These are phyloP conservation scores for Pachymerium ferrugineum DNA, from an alignment of 2,888 invertebrate species.

Conservation along the genomic window DNA sequence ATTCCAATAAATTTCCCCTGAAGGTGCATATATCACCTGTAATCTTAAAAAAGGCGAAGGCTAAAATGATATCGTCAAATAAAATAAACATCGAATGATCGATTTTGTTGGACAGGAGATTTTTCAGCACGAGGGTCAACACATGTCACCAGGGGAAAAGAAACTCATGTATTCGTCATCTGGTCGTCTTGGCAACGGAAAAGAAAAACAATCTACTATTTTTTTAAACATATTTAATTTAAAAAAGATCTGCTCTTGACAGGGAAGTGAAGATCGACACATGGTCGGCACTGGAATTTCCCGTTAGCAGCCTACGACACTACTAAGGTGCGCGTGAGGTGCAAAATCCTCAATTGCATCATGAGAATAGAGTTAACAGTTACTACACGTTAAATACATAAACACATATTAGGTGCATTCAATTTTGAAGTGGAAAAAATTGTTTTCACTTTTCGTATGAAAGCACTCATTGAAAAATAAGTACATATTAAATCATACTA, in stretches of 20 bases:
- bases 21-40: too few relatives aligned
- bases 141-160: neutral
- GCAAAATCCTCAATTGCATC: neutral
- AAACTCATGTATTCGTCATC: slow-evolving; percentile 5
- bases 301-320: slow-evolving; percentile 13
- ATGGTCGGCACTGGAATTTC: slow-evolving; percentile 9
- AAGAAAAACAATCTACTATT: neutral
- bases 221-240: neutral
- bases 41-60: neutral
- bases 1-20: too few relatives aligned
- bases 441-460: too few relatives aligned
- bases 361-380: too few relatives aligned
- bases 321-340: slow-evolving; percentile 2
- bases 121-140: neutral
- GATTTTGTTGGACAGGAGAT: neutral
- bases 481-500: too few relatives aligned
- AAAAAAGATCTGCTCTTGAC: neutral
- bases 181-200: neutral
- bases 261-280: slow-evolving; percentile 17
- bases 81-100: neutral
- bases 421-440: too few relatives aligned
- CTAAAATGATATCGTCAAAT: neutral
- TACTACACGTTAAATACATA: too few relatives aligned
- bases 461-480: too few relatives aligned
- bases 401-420: too few relatives aligned